A percentile compares a stretch with the other conserved stretches of the same genome.
These are phyloP conservation scores for Phocoena sinus DNA, from an alignment of 2,113 vertebrate genomes.

Conservation along the genomic window DNA sequence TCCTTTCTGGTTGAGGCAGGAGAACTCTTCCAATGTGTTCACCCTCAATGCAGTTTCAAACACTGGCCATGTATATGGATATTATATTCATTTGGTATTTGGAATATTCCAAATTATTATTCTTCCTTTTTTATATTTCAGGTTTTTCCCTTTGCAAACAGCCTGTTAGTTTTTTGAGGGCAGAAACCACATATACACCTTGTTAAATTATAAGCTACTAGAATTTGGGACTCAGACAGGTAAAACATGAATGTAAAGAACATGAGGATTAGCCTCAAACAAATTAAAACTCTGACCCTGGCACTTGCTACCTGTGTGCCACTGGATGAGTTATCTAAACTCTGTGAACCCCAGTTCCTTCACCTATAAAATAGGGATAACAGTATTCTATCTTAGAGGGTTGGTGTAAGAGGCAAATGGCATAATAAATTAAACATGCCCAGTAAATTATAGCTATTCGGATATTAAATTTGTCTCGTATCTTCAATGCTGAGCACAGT, in stretches of 20 bases:
- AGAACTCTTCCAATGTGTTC: background rate
- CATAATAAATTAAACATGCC: background rate
- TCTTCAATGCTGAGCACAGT: background rate
- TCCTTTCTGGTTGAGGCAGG: background rate
- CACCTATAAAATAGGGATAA: background rate
- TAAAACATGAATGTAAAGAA: background rate
- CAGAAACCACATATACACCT: background rate
- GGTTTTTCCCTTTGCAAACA: background rate
- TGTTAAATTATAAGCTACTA: background rate
- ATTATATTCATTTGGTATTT: background rate
- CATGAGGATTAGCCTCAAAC: background rate
- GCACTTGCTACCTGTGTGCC: background rate
- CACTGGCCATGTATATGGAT: background rate
- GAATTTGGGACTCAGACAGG: conserved; percentile 1
- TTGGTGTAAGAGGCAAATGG: background rate
- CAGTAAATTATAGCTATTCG: conserved; percentile 5
- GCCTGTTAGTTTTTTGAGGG: background rate
- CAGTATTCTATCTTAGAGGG: background rate
- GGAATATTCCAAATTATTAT: background rate
- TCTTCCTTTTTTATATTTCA: background rate
- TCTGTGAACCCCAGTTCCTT: background rate
- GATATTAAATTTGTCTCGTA: conserved; percentile 14
- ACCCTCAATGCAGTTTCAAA: background rate
- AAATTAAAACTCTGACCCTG: background rate
- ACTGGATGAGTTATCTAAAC: background rate